Evolutionary conservation across 2,888 invertebrate species (phyloP), one percentile per base, ranked within the genome.

Genomic region (Dexiosoma caninum): DNA sequence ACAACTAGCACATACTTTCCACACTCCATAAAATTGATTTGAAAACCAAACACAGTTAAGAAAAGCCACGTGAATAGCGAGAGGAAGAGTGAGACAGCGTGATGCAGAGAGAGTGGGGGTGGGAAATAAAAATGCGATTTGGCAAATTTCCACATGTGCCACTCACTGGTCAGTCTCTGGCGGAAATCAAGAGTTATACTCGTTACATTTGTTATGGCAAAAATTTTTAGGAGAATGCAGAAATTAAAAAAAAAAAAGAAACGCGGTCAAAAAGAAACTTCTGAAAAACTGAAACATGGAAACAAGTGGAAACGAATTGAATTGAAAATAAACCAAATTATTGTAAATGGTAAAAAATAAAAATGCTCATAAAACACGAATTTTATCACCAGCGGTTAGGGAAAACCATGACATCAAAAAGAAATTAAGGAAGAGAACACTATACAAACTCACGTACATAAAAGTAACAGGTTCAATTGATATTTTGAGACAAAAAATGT

Each of bases 141-240:
- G 77, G 77, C 77, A 78, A 71, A 30, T 71, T 78, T 78, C 77
- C 77, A 78, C 64, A 76, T 71, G 37, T 42, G 59, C 23, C 72
- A 23, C 19, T 44, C 72, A 23, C 19, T 44, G 55, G 74, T 64
- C 55, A 62, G 72, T 64, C 53, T 64, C 62, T 72, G 35, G 62
- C 62, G 72, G 62, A 72, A 72, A 72, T 72, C 60, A 72, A 72
- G 57, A 32, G 40, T 44, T 62, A 62, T 42, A 72, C 14, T 62
- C 32, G 71, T 60, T 60, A 60, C 59, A 71, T 70, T 70, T 30
- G n/a, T 59, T 30, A 71, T 60, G 60, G 14, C 21, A 62, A 42
- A 32, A 53, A 7, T 62, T 60, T 59, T n/a, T 3, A 69, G 6
- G 21, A 16, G 8, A 27, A 51, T 35, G 12, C 10, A n/a, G 59